Evolutionary conservation across 2,113 vertebrate species (phyloP), one percentile per base, ranked within the genome.

Genomic region (Rhinoderma darwinii): DNA sequence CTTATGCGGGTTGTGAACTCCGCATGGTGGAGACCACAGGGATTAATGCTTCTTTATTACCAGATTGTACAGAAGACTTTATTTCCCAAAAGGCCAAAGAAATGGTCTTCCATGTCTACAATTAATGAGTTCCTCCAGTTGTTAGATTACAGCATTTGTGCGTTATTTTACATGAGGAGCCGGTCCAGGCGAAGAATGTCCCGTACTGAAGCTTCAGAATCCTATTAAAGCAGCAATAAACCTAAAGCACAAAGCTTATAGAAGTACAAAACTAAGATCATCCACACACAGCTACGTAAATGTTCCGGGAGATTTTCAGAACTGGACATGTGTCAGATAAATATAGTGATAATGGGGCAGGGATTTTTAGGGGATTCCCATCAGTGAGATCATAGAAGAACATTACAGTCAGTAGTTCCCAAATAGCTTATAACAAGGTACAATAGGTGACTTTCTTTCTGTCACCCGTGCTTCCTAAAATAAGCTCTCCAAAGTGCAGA

Each of bases 41-140:
- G 47, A 56, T 20, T 17, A 18, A 3, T 54, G 9, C 50, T 25
- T 63, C 9, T 72, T 72, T 72, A 44, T 37, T 50, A 70, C 43
- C n/a, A 50, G 61, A 35, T 37, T 51, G 66, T 72, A 9, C 61
- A 15, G 32, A 51, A 50, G 30, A 73, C 22, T 79, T 79, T 50
- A 83, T 54, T 83, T 73, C 82, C 82, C 63, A 83, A 22, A 17
- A 73, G 44, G 68, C 44, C 18, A 25, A 35, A 20, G 27, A 44
- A 70, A 70, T 35, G 61, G 63, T 32, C 43, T 27, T 51, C n/a
- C 32, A 14, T 70, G 43, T 2, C 47, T 37, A 39, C 12, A 14
- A 68, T 70, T 70, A 83, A 73, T 84, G 44, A 73, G 32, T 51
- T 84, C 39, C 43, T 56, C 22, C 25, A 20, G 17, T 37, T 32